A percentile compares a stretch with the other conserved stretches of the same genome.
These are phyloP conservation scores for Limnodromus scolopaceus DNA, from an alignment of 2,797 vertebrate genomes.

Conservation along the genomic window DNA sequence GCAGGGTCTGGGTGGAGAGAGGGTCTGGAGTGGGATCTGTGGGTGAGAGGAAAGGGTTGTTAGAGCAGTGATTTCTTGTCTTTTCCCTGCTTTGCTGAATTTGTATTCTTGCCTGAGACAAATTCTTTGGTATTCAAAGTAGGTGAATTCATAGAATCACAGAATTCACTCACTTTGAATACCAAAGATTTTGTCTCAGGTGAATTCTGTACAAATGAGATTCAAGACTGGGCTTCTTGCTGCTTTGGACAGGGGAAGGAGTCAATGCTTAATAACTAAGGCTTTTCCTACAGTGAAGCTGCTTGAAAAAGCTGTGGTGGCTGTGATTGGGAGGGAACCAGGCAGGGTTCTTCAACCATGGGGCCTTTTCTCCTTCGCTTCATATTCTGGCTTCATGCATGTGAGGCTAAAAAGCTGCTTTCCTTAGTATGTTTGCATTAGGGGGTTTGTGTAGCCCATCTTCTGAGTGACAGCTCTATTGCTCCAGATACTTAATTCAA, in stretches of 20 bases:
- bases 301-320: not conserved
- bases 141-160: not conserved
- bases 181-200: no score
- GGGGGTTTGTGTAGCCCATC: not conserved
- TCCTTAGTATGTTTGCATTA: accelerated
- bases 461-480: not conserved
- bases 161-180: no score
- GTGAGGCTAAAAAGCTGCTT: not conserved
- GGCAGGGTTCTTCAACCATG: not conserved
- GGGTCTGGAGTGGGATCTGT: not conserved
- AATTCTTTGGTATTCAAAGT: not conserved
- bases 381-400: not conserved
- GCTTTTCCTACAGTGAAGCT: not conserved
- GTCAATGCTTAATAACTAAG: not conserved
- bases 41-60: not conserved
- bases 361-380: not conserved
- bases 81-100: not conserved
- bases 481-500: not conserved
- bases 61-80: not conserved
- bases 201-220: not conserved
- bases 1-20: not conserved
- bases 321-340: not conserved
- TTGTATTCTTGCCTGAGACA: not conserved
- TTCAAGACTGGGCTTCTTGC: not conserved
- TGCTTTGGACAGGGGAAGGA: not conserved